Base-by-base conservation (phyloP, 2,888 invertebrate genomes). In the Hoplodrina blanda region DNA sequence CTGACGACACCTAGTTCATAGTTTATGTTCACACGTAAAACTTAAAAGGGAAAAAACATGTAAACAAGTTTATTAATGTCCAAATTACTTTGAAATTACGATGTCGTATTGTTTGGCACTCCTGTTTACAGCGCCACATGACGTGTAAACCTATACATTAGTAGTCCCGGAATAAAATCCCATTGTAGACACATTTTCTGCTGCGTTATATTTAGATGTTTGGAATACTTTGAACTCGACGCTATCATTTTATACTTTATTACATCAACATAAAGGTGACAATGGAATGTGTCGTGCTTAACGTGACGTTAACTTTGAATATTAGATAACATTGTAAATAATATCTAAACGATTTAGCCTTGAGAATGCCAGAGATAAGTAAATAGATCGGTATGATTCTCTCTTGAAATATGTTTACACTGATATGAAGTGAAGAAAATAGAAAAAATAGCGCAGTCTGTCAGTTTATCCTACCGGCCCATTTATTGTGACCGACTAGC, bases 301-400 rank as follows among this genome's bases (percentile, higher is more conserved):
- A 76, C 62, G 64, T 62, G 61, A 76, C 60, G 76, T 60, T 79
- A 82, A 77, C 74, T 78, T 69, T 73, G 61, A 81, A 66, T 81
- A 78, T 86, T 85, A 86, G 88, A 90, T 90, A 91, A 89, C 84
- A 78, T 76, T 80, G 86, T 88, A 88, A 89, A 89, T 87, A 90
- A 82, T 87, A 90, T 89, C 88, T 90, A 91, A 91, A 83, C 84
- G 87, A 86, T 90, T 87, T 88, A 84, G 80, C 93, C 93, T 93
- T 90, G 91, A 79, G 72, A 79, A 78, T 65, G 67, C 62, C 76
- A 65, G 74, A 88, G 91, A 92, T 91, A 92, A 89, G 86, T 85
- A 81, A 89, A 89, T 83, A 86, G 81, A 84, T 84, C 69, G 73
- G 73, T 80, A 73, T 69, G 72, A 81, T 61, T 78, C 49, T 78